A percentile compares a stretch with the other conserved stretches of the same genome.
phyloP scores from a whole-genome alignment of 2,113 vertebrate genomes.

The Tympanuchus pallidicinctus region DNA sequence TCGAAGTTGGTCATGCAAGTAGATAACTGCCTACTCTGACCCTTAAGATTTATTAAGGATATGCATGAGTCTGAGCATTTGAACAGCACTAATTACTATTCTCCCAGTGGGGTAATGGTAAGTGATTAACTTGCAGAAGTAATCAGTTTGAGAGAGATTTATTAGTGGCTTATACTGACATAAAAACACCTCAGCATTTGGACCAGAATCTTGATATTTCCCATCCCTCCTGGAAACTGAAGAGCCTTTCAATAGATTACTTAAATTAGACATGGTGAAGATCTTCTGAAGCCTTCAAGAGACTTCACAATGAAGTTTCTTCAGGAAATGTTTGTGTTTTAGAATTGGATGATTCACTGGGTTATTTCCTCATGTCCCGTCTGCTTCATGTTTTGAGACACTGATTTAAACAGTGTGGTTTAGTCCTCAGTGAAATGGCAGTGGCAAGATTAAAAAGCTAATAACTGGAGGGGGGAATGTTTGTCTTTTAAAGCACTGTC shows the following conservation, averaged over 20 bases:
- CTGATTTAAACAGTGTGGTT: background rate
- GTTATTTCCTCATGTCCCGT: background rate
- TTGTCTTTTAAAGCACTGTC: background rate
- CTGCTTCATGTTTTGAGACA: rapidly evolving
- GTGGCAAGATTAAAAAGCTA: background rate
- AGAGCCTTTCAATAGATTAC: background rate
- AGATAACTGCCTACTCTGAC: background rate
- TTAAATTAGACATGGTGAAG: background rate
- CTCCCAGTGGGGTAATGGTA: background rate
- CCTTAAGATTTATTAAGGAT: background rate
- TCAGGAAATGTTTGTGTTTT: background rate
- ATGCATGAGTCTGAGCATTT: background rate
- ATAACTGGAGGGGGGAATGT: background rate
- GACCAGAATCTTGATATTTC: background rate
- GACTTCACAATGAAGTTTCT: background rate
- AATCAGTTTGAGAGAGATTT: background rate
- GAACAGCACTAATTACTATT: background rate
- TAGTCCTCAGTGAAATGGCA: background rate
- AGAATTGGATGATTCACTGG: background rate
- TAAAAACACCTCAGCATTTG: background rate
- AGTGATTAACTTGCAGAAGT: background rate
- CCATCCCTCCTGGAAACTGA: background rate
- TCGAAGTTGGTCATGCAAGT: background rate
- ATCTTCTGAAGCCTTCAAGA: background rate
- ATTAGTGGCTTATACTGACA: background rate